A percentile compares a stretch with the other conserved stretches of the same genome.
These are phyloP conservation scores for Rhinichthys klamathensis DNA, from an alignment of 2,113 vertebrate genomes.

Conservation along the genomic window DNA sequence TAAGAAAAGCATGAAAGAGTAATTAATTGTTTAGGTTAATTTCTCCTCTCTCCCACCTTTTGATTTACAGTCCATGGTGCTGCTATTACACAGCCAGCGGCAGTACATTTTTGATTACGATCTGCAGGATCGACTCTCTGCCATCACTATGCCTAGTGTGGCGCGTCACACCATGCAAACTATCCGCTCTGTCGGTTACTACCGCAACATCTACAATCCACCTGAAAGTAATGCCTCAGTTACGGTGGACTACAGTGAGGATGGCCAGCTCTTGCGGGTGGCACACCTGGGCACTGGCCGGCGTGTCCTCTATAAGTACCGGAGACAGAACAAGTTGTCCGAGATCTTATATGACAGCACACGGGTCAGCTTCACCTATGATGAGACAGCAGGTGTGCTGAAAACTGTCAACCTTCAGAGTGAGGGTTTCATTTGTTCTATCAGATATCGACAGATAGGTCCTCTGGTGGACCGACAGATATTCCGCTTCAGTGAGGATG, in stretches of 20 bases:
- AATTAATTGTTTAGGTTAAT: slow-evolving; percentile 55
- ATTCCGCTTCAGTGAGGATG: slow-evolving; percentile 97
- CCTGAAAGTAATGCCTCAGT: slow-evolving; percentile 96
- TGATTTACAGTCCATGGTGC: slow-evolving; percentile 90
- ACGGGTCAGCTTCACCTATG: slow-evolving; percentile 96
- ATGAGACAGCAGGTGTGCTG: slow-evolving; percentile 93
- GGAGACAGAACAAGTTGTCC: slow-evolving; percentile 91
- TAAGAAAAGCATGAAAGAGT: slow-evolving; percentile 43
- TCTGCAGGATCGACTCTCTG: slow-evolving; percentile 88
- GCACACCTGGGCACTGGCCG: slow-evolving; percentile 95
- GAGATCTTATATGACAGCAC: slow-evolving; percentile 97
- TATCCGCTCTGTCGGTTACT: slow-evolving; percentile 95
- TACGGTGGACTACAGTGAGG: slow-evolving; percentile 95
- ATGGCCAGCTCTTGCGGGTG: slow-evolving; percentile 92
- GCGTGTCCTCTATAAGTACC: slow-evolving; percentile 92
- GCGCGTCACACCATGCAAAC: slow-evolving; percentile 99
- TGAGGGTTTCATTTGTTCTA: slow-evolving; percentile 98
- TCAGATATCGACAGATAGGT: slow-evolving; percentile 94
- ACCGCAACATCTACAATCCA: slow-evolving; percentile 96
- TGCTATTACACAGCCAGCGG: slow-evolving; percentile 96
- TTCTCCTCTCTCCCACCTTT: neutral
- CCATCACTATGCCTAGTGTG: slow-evolving; percentile 98
- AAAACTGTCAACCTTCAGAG: slow-evolving; percentile 98
- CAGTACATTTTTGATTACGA: slow-evolving; percentile 99
- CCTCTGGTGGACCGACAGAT: slow-evolving; percentile 96